Base-by-base conservation (phyloP, 2,888 invertebrate species). In the Pseudococcus viburni region DNA sequence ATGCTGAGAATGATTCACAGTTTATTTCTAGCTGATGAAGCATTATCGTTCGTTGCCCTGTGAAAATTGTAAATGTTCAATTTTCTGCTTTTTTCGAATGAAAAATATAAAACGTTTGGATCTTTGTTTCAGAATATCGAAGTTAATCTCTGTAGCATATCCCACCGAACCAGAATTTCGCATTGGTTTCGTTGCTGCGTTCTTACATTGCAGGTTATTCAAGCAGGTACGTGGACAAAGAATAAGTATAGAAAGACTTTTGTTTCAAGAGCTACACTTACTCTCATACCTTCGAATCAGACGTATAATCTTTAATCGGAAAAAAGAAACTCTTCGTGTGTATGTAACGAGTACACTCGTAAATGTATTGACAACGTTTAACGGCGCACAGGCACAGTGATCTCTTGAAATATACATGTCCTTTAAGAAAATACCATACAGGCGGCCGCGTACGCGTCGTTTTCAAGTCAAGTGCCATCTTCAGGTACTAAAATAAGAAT, bases 401-500 rank as follows among this genome's bases (percentile, higher is more conserved):
- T n/a, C 55, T 55, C 48, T 51, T 51, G 48, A 51, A 51, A 51
- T 15, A 46, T 64, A 64, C 64, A 64, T 64, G 64, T 64, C 64
- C 64, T 64, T 64, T 64, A 22, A 22, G 26, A 26, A 68, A 68
- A 68, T 68, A 68, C 68, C 26, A 68, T 68, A 19, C 26, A 68
- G 68, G 68, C 68, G 68, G 68, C 26, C 68, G 26, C 46, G 22
- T 84, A 7, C 59, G 59, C 84, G 8, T 84, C 85, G 59, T 51
- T 85, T 85, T 39, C 17, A 85, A 85, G 85, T 85, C 85, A 85
- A 85, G 85, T 85, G 59, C 59, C 64, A 59, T 85, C 85, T 55
- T 85, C 59, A 84, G 51, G 84, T 85, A 51, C 26, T 12, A 85
- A 85, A 59, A 59, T 33, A 55, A 64, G 64, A 85, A 85, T 46